These are phyloP conservation scores for chimpanzee (Pan troglodytes) DNA, from an alignment of 2,113 vertebrate species.

Conservation along the genomic window NHGRI_mPanTro3-v2.1_pri NC_072404.2:130660001-130660500, in stretches of 20 bases:
- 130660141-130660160: not conserved
- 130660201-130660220: conserved; percentile 63
- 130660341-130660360: conserved; percentile 79
- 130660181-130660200: conserved; percentile 59
- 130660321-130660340: conserved; percentile 72
- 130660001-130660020: conserved; percentile 23
- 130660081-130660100: not conserved
- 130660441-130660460: conserved; percentile 82
- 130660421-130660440: conserved; percentile 75
- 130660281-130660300: conserved; percentile 65
- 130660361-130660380: conserved; percentile 78
- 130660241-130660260: conserved; percentile 76
- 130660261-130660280: conserved; percentile 78
- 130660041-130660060: conserved; percentile 29
- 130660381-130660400: conserved; percentile 82
- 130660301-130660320: conserved; percentile 75
- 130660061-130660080: conserved; percentile 12
- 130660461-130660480: conserved; percentile 64
- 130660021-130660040: conserved; percentile 8
- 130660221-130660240: conserved; percentile 71
- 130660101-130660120: not conserved
- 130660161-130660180: conserved; percentile 24
- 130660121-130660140: not conserved
- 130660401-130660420: conserved; percentile 80
- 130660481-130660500: conserved; percentile 71